Evolutionary conservation across 2,888 invertebrate genomes (phyloP), one percentile per base, ranked within the genome.

Genomic region (Meteorus colon): DNA sequence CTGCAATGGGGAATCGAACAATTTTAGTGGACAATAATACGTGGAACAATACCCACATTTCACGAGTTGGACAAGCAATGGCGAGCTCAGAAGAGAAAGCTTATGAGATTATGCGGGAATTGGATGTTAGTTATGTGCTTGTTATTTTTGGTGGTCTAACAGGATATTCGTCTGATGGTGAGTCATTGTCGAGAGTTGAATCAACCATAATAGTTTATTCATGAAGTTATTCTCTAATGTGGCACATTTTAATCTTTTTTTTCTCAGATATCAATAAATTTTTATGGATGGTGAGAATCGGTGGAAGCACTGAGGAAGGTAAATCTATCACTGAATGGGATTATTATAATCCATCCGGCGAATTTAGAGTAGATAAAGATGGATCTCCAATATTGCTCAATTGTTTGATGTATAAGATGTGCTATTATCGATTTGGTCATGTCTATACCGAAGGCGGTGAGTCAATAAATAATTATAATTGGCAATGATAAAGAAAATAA

Each of bases 1-100:
- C 99, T 0, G 98, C 98, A 0, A 99, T 99, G 98, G 99, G 98
- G 19, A 99, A 99, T 91, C 92, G 98, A 62, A 98, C 99, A 0
- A 98, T 98, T 83, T 92, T 99, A 82, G 99, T 99, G 73, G 99
- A 99, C 89, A 99, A 99, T 90, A 99, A 99, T 88, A 99, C 99
- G 0, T 99, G 99, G 99, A 99, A 99, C 90, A 99, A 99, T 90
- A 99, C 98, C 16, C 99, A 98, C 90, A 99, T 99, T 86, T 98
- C 97, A 10, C 92, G 98, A 79, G 98, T 99, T 0, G 98, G 98
- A 0, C 98, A 99, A 90, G 99, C 99, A 1, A 99, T 99, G 98
- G 97, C 99, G 0, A 98, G 98, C 66, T 93, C 96, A 0, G 99
- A 99, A 90, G 98, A 98, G 82, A 95, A 96, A 86, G 98, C 99